Evolutionary conservation across 2,888 invertebrate genomes (phyloP).

Genomic region (Drosophila pegasa): DNA sequence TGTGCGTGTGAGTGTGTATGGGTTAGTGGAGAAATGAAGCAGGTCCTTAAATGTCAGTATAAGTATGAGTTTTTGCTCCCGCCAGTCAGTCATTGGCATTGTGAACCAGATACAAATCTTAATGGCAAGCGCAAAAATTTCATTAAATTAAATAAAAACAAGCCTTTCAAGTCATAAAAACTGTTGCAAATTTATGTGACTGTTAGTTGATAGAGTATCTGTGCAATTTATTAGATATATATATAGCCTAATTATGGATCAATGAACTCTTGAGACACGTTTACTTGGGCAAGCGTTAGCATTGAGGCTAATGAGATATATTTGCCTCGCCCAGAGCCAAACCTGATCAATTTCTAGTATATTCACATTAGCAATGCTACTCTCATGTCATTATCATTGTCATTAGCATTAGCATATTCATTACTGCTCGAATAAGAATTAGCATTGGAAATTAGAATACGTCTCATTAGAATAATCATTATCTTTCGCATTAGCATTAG

Average conservation of each 20-base stretch:
- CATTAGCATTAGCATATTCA: too few relatives aligned
- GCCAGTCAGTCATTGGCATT: constrained; percentile 36
- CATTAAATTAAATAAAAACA: constrained; percentile 24
- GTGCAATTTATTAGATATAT: constrained; percentile 9
- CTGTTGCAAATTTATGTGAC: constrained; percentile 30
- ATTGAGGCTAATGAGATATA: neutral
- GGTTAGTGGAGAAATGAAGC: constrained; percentile 23
- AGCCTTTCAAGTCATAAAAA: constrained; percentile 29
- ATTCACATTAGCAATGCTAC: neutral
- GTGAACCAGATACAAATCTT: constrained; percentile 49
- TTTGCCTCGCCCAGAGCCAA: too few relatives aligned
- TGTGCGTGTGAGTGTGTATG: constrained; percentile 1
- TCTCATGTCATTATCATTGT: neutral
- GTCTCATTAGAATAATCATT: too few relatives aligned
- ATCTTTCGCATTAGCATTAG: neutral
- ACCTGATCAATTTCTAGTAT: neutral
- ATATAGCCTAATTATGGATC: constrained; percentile 18
- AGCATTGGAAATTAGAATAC: neutral
- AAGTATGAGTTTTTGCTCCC: constrained; percentile 31
- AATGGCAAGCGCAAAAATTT: constrained; percentile 32
- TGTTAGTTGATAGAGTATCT: neutral
- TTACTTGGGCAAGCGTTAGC: neutral
- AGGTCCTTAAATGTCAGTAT: constrained; percentile 50
- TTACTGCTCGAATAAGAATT: too few relatives aligned
- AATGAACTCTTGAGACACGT: constrained; percentile 31